phyloP scores from a whole-genome alignment of 2,797 vertebrate genomes.

The Syngnathus rostellatus region DNA sequence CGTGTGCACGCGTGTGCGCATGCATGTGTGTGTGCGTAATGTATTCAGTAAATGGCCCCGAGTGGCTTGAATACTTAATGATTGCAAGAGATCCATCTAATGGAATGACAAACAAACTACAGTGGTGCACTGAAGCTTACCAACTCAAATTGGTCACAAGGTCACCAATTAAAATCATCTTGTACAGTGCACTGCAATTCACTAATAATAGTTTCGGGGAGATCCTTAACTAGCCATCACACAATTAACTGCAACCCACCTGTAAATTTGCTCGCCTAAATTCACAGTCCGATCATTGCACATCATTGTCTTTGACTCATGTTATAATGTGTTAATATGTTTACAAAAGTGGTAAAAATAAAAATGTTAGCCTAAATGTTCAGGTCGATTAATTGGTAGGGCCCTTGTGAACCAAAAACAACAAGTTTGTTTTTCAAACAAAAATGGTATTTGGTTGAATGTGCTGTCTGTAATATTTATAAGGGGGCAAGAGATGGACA shows the following conservation, averaged over 20 bases:
- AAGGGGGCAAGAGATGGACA: too few relatives aligned
- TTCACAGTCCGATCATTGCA: background rate
- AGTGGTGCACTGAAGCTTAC: conserved; percentile 20
- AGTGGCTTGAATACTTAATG: conserved; percentile 59
- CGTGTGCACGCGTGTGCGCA: conserved; percentile 7
- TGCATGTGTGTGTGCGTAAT: conserved; percentile 10
- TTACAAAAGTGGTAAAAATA: too few relatives aligned
- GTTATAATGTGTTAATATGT: too few relatives aligned
- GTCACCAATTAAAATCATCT: conserved; percentile 31
- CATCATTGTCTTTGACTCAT: too few relatives aligned
- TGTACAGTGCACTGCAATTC: background rate
- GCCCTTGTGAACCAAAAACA: too few relatives aligned
- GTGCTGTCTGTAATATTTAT: too few relatives aligned
- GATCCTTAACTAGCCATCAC: background rate
- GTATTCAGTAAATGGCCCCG: conserved; percentile 38
- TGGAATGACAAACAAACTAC: conserved; percentile 41
- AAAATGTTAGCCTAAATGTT: too few relatives aligned
- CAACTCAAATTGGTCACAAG: conserved; percentile 39
- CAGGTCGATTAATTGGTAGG: too few relatives aligned
- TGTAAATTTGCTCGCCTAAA: background rate
- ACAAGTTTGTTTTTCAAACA: too few relatives aligned
- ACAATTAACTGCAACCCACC: background rate
- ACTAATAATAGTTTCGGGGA: background rate
- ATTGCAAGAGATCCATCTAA: conserved; percentile 45
- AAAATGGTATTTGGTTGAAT: too few relatives aligned